These are phyloP conservation scores for Caenorhabditis inopinata DNA, from an alignment of 1,140 invertebrate genomes.

Conservation along the genomic window DNA sequence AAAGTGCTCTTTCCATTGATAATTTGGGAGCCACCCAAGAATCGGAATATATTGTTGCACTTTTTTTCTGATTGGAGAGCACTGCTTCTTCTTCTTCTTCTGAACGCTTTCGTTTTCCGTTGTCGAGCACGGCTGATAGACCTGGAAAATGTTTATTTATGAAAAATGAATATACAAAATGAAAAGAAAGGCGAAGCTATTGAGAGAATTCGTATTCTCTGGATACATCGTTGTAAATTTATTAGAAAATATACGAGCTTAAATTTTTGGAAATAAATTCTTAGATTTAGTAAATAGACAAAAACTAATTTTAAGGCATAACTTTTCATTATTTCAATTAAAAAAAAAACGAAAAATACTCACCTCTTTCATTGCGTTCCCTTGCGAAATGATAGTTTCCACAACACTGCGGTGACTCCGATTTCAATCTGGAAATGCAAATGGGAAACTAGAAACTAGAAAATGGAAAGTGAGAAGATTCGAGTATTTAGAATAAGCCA, in stretches of 20 bases:
- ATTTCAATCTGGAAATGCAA: not conserved
- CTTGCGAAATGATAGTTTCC: not conserved
- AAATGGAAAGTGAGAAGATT: not conserved
- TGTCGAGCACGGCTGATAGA: not conserved
- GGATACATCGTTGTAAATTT: no score
- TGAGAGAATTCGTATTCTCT: no score
- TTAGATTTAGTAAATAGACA: no score
- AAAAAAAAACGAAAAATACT: not conserved
- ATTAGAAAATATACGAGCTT: no score
- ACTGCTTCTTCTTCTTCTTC: not conserved
- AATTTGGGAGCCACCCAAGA: constrained; percentile 45
- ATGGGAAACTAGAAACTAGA: not conserved
- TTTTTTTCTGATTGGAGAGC: not conserved
- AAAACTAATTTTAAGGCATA: no score
- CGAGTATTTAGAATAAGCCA: not conserved
- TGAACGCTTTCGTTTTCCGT: not conserved
- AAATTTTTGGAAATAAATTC: no score
- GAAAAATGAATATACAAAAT: not conserved
- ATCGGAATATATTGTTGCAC: constrained; percentile 34
- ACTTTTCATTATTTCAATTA: no score
- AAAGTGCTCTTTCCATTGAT: constrained; percentile 52
- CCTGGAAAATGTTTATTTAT: not conserved
- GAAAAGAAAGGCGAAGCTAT: no score
- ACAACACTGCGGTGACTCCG: not conserved
- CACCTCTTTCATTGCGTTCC: not conserved